A percentile compares a stretch with the other conserved stretches of the same genome.
These are phyloP conservation scores for Engraulis encrasicolus DNA, from an alignment of 2,113 vertebrate genomes.

Conservation along the genomic window DNA sequence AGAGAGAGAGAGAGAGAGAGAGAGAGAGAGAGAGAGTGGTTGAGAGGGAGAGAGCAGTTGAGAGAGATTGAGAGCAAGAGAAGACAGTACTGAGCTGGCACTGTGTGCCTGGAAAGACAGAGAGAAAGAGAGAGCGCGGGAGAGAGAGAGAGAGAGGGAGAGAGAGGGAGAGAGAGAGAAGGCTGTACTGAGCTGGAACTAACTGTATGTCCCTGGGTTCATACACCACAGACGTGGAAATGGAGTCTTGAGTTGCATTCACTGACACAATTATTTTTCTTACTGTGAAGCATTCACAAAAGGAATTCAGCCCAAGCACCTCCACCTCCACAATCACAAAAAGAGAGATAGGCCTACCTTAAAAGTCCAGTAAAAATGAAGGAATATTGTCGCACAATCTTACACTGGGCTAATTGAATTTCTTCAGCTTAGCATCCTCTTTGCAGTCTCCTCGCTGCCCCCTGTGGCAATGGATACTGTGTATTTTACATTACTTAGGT, in stretches of 20 bases:
- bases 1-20: background rate
- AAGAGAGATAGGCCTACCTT: too few relatives aligned
- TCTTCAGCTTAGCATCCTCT: too few relatives aligned
- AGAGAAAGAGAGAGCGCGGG: background rate
- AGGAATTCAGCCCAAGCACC: background rate
- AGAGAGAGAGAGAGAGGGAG: constrained; percentile 27
- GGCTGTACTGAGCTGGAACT: background rate
- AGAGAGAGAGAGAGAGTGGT: constrained; percentile 15
- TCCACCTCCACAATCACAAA: too few relatives aligned
- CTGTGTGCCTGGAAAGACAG: too few relatives aligned
- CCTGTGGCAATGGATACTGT: too few relatives aligned
- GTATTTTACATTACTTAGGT: too few relatives aligned
- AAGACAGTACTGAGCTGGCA: background rate
- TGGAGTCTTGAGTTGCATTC: background rate
- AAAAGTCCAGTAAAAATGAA: too few relatives aligned
- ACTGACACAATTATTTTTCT: too few relatives aligned
- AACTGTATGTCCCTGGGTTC: background rate
- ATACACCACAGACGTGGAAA: background rate
- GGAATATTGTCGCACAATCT: too few relatives aligned
- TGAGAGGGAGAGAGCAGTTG: constrained; percentile 28
- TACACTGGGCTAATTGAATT: too few relatives aligned
- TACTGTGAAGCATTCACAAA: background rate
- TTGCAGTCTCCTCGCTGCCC: too few relatives aligned
- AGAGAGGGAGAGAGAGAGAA: constrained; percentile 22
- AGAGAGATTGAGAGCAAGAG: constrained; percentile 24